Base-by-base conservation (phyloP, 2,797 vertebrate species). In the Enteromius paludinosus region DNA sequence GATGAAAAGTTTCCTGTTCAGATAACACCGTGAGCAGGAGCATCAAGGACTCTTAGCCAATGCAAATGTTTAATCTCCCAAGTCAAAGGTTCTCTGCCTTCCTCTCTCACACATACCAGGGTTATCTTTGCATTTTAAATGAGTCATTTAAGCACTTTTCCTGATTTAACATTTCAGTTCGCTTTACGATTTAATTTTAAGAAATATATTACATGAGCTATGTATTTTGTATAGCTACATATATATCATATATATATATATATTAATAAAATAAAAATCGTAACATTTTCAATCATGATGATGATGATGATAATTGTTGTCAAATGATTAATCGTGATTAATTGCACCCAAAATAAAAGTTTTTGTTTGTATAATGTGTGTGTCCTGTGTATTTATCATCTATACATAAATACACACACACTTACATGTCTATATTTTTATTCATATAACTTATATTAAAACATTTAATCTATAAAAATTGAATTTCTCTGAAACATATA, bases 21-120 rank as follows among this genome's bases (percentile, higher is more conserved):
- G 38, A 65, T 64, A 78, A 65, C 54, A 61, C 25, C 2, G 69
- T 6, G 43, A 47, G 20, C 69, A 38, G 15, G 59, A 54, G 17
- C 0, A 10, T 30, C 74, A 76, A 76, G 56, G 56, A 65, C 69
- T 73, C 59, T 38, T 20, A 14, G n/a, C 56, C 18, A 73, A 73
- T 73, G 79, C 49, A 72, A 64, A 81, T 72, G 52, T 72, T 72
- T 64, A 25, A 81, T 64, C 41, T 45, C 5, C 14, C 33, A 45
- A 47, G 25, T 56, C 35, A 70, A 43, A 79, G 65, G 65, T 43
- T n/a, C 18, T 12, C 49, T 28, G 35, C 18, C 47, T 54, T 1
- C 28, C 5, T 62, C 25, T 33, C 17, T 9, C 28, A 15, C 35
- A 56, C 30, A 74, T n/a, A 74, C 14, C n/a, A 17, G 12, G 14